Base-by-base conservation (phyloP, 2,113 vertebrate genomes). In the Colistium nudipinnis region DNA sequence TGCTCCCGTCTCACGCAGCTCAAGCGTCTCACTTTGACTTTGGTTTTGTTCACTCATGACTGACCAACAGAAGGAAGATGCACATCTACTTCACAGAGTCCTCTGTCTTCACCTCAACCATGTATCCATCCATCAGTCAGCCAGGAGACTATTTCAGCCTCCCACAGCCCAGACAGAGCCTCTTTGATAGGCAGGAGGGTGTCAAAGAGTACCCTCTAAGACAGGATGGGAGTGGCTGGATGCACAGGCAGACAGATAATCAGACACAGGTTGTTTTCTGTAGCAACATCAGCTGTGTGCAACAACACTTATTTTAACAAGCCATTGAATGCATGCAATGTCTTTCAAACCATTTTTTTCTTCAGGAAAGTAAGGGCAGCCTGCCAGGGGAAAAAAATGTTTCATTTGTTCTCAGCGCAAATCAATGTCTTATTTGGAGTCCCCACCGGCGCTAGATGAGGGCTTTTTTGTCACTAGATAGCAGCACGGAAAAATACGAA, bases 121-220 rank as follows among this genome's bases (percentile, higher is more conserved):
- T 78, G 59, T 64, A 45, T 60, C 35, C 48, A n/a, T 78, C 67
- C 67, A 48, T 54, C 59, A 53, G 62, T 78, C 72, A 55, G 56
- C n/a, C 55, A n/a, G 38, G 25, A 35, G 25, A 4, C 22, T 24
- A 11, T 17, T 22, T 20, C 61, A 36, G 60, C 51, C 60, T 33
- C 70, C 75, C 61, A 62, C 25, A 65, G 22, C 44, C 51, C 45
- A 62, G 62, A 80, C 71, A 8, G 62, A 30, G 27, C 51, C 62
- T 76, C 45, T 59, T 66, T 84, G 57, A 70, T 63, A 57, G 51
- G 31, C 30, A 30, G 39, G 17, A 74, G 59, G 54, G 24, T 61
- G 69, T 71, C 65, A 78, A 62, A 66, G 43, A 27, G 22, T 49
- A 54, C 13, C 56, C 48, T 59, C 33, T 68, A n/a, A 35, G 43